These are phyloP conservation scores for Drosophila yakuba DNA, from an alignment of 1,140 invertebrate species.

Conservation along the genomic window DNA sequence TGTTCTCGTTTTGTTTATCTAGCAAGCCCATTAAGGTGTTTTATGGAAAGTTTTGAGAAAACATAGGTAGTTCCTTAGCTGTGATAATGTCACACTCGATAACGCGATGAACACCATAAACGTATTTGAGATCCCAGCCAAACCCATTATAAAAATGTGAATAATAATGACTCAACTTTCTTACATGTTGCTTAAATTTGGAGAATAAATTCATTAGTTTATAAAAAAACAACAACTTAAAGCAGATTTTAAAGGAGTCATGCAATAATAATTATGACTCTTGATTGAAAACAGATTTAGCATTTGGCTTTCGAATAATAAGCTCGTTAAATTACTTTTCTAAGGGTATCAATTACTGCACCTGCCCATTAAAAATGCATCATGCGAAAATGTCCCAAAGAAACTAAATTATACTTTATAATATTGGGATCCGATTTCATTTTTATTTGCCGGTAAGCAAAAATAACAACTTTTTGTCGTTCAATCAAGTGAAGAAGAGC, in stretches of 20 bases:
- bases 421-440: not conserved
- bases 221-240: too few species aligned
- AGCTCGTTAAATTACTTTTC: not conserved
- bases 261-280: not conserved
- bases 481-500: constrained; percentile 16
- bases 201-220: not conserved
- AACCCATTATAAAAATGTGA: not conserved
- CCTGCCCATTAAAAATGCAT: not conserved
- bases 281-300: not conserved
- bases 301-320: not conserved
- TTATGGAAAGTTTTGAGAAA: constrained; percentile 1
- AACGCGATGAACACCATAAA: not conserved
- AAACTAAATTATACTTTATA: not conserved
- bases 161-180: too few species aligned
- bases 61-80: not conserved
- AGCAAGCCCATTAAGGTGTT: not conserved
- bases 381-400: not conserved
- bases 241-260: too few species aligned
- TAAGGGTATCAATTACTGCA: constrained; percentile 13
- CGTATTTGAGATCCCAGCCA: not conserved
- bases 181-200: too few species aligned
- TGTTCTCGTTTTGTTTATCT: not conserved
- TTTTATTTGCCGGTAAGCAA: not conserved
- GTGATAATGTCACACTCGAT: not conserved
- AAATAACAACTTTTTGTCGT: constrained; percentile 8